Evolutionary conservation across 2,888 invertebrate genomes (phyloP), one percentile per base, ranked within the genome.

Genomic region (Hirtodrosophila histrioides): DNA sequence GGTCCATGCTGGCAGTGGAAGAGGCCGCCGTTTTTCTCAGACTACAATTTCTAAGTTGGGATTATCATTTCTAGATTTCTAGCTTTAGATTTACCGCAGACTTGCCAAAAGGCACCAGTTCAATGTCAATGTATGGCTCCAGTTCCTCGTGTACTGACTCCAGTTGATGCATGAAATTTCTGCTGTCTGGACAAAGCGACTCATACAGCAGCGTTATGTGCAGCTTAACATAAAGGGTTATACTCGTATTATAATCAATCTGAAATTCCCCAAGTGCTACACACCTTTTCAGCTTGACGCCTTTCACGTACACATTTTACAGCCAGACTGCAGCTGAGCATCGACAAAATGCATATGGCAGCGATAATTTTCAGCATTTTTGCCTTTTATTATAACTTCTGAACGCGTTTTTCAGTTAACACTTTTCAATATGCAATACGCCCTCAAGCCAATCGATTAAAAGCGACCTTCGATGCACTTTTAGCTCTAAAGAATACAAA

Each of bases 1-100:
- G 93, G 92, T 0, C 95, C 95, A 81, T 94, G 94, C 89, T 94
- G 94, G 81, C 95, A 95, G 64, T 90, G 86, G 75, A 94, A 94
- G 0, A 92, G 89, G 23, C 85, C 86, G 31, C 92, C 89, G 7
- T 92, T 92, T 8, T 88, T 70, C 41, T 77, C 55, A 4, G 91
- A 91, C 89, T 91, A 12, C 8, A 48, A 17, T 10, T 11, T 4
- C 11, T 7, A n/a, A 10, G 23, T 9, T 33, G 10, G 1, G 2
- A 41, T 8, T 39, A 17, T 17, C 17, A 2, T 17, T 17, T 17
- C 17, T 17, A 17, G 17, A 17, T 17, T 17, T 17, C 27, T 5
- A 17, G 17, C 49, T 10, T 5, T 4, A 1, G 2, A 3, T 11
- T 92, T 89, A 94, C 95, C 79, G 80, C 86, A 7, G 94, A 93